phyloP scores from a whole-genome alignment of 2,797 vertebrate genomes.

The Apodemus agrarius region DNA sequence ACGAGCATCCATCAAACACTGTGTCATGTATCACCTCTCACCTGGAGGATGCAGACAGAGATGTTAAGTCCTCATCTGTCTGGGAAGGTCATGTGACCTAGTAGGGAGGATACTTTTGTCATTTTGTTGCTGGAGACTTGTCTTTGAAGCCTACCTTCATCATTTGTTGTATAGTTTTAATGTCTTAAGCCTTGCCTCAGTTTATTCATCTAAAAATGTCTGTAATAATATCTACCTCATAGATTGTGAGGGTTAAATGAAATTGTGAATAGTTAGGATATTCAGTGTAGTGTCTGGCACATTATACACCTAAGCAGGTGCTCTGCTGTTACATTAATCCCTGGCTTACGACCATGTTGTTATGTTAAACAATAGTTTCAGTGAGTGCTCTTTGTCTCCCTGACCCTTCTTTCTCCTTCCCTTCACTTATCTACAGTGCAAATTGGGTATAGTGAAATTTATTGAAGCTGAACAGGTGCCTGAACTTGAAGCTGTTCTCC shows the following conservation, averaged over 20 bases:
- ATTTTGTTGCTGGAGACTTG: constrained; percentile 43
- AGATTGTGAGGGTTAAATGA: constrained; percentile 71
- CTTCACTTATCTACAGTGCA: constrained; percentile 90
- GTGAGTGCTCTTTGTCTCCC: background rate
- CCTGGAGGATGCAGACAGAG: background rate
- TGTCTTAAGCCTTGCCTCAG: constrained; percentile 41
- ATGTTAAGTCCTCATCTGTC: background rate
- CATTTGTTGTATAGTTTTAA: constrained; percentile 3
- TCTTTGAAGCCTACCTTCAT: constrained; percentile 54
- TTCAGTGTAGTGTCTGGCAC: constrained; percentile 33
- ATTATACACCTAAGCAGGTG: background rate
- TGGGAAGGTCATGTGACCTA: background rate
- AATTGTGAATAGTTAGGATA: background rate
- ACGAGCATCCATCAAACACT: background rate
- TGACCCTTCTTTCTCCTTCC: constrained; percentile 39
- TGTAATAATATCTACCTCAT: background rate
- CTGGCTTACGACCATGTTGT: constrained; percentile 31
- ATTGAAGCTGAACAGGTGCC: constrained; percentile 97
- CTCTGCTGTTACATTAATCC: background rate
- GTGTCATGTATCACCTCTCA: background rate
- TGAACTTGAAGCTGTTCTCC: constrained; percentile 96
- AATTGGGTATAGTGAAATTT: constrained; percentile 98
- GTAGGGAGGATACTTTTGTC: background rate
- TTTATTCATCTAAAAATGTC: constrained; percentile 48
- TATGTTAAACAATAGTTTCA: background rate